Conservation (phyloP, 2,113 vertebrate species). For the Acrocephalus kingi region DNA sequence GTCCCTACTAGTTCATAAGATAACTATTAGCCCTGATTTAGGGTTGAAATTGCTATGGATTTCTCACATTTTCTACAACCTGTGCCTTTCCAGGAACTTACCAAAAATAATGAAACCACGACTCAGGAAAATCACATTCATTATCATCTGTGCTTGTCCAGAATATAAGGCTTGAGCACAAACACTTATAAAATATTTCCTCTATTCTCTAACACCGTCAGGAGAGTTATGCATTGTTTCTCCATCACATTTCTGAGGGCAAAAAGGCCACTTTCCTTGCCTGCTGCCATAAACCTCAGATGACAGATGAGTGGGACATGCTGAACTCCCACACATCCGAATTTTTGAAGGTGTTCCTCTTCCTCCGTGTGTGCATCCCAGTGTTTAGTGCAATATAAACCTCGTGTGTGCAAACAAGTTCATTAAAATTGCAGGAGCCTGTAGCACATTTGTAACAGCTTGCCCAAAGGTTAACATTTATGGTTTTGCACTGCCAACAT, state of each 20-base stretch:
- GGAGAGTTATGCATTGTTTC: background rate
- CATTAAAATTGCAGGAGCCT: conserved; percentile 75
- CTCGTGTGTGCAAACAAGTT: conserved; percentile 71
- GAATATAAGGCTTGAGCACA: background rate
- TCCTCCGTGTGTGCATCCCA: background rate
- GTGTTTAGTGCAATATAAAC: conserved; percentile 36
- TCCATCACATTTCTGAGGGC: background rate
- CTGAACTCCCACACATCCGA: background rate
- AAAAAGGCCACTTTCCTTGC: background rate
- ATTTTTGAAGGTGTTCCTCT: conserved; percentile 10
- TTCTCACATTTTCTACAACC: background rate
- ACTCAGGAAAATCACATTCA: background rate
- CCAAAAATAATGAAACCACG: background rate
- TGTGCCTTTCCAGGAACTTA: background rate
- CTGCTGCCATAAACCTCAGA: background rate
- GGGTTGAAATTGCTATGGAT: background rate
- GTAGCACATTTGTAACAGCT: conserved; percentile 77
- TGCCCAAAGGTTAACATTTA: conserved; percentile 79
- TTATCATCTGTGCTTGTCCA: background rate
- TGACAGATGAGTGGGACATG: background rate
- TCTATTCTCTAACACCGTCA: background rate
- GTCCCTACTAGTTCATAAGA: background rate
- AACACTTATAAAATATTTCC: background rate
- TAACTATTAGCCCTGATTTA: background rate
- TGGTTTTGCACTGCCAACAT: conserved; percentile 74